Evolutionary conservation across 1,140 invertebrate species (phyloP), one percentile per base, ranked within the genome.

Genomic region (Pissodes strobi): DNA sequence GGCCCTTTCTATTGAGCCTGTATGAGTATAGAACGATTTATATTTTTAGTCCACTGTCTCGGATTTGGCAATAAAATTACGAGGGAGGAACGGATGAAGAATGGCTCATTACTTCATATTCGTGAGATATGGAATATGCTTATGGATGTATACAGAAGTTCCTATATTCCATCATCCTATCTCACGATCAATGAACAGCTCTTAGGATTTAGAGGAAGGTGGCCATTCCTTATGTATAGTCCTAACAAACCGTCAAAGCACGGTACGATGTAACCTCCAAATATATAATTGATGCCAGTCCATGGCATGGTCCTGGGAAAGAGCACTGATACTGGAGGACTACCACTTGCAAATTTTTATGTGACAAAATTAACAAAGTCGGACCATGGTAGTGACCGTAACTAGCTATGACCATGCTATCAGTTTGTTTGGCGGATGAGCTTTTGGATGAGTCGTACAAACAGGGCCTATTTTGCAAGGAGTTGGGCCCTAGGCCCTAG

Each of bases 351-450:
- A n/a, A n/a, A n/a, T n/a, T n/a, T n/a, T n/a, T n/a, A n/a, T n/a
- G n/a, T n/a, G n/a, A n/a, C n/a, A 38, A 25, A 66, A 38, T 53
- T 68, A 37, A 61, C 63, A 39, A 60, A 62, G 43, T 46, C 65
- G 15, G 68, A 78, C 21, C 67, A 77, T 64, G 73, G 72, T 6
- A 66, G 66, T 19, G 74, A 78, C 34, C 59, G 74, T 13, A 79
- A 79, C 38, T n/a, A n/a, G n/a, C n/a, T n/a, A 55, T 81, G 0
- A 81, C 74, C 5, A 72, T 72, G 27, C 78, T 77, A 55, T 74
- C 69, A 5, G 49, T 80, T 37, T 70, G 71, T 19, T 57, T 79
- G 38, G 66, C 69, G 9, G 43, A 70, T 45, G 19, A 63, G 18
- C 55, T 79, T 49, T 46, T 74, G 12, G 38, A 72, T 18, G 38